Base-by-base conservation (phyloP, 2,113 vertebrate genomes). In the Antigone vipio region DNA sequence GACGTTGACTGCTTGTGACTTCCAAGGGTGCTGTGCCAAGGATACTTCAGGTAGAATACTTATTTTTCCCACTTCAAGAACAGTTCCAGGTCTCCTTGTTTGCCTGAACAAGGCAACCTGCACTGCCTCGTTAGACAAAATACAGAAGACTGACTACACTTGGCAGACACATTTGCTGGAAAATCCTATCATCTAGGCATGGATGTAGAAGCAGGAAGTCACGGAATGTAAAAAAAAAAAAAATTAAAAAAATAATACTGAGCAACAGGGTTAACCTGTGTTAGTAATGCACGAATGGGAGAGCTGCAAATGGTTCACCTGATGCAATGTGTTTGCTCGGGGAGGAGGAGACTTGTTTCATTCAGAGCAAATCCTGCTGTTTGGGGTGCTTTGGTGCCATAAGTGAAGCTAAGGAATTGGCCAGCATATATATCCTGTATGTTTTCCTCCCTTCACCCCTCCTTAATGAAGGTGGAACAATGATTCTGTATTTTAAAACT, bases 1-100 rank as follows among this genome's bases (percentile, higher is more conserved):
- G 85, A 27, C 1, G 0, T 21, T 0, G 4, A 9, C 64, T 52
- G 76, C 68, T 63, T n/a, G 55, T 32, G 19, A 49, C 11, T 47
- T 45, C 74, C 89, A 56, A 3, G 59, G 27, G 29, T 59, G 63
- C 8, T 5, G 1, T 85, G 62, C 56, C 18, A 42, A 6, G 26
- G 38, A 34, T 42, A 8, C 78, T 88, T 19, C 34, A 52, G 47
- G 47, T 8, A 40, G 21, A 63, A 34, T 14, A 18, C 32, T 83
- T 23, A 9, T 17, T 74, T 74, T 29, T 53, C 16, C 15, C 30
- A 6, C 56, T 79, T 47, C 30, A 49, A 9, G 30, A 72, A 12
- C 47, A n/a, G 14, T 35, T 83, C 44, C n/a, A 63, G 29, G 32
- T 44, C 56, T 32, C 42, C 15, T 76, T 58, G 35, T 82, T 67